A percentile compares a stretch with the other conserved stretches of the same genome.
phyloP scores from a whole-genome alignment of 2,797 vertebrate species.

The Eupleurogrammus muticus region DNA sequence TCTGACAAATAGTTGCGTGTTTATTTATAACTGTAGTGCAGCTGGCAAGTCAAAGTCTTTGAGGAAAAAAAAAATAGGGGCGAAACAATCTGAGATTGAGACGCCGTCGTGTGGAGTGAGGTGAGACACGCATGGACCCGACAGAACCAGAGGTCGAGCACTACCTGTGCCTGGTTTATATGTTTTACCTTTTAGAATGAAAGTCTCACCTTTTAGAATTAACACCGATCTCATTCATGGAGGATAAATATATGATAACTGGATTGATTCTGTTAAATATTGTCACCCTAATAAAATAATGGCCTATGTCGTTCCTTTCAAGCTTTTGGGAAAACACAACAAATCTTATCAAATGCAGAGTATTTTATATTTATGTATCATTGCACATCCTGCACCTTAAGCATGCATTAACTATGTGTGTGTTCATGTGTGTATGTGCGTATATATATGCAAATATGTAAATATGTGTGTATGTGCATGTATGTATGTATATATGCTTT shows the following conservation, averaged over 20 bases:
- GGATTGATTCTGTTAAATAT: no score
- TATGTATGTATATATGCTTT: no score
- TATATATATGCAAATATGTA: no score
- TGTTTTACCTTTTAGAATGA: not conserved
- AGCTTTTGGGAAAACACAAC: no score
- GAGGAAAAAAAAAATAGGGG: constrained; percentile 29
- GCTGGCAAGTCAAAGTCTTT: constrained; percentile 22
- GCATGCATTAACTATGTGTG: no score
- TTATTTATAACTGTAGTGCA: constrained; percentile 49
- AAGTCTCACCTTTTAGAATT: not conserved
- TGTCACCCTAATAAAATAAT: no score
- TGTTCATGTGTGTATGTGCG: no score
- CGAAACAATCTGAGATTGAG: constrained; percentile 1
- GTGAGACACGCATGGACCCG: not conserved
- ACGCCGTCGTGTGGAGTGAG: not conserved
- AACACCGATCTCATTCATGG: not conserved
- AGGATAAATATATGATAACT: not conserved
- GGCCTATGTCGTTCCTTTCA: no score
- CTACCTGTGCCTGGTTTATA: not conserved
- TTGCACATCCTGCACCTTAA: no score
- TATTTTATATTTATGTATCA: no score
- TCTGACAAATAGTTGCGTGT: constrained; percentile 29
- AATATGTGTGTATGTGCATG: no score
- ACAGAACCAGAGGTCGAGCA: not conserved
- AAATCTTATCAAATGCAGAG: no score